Percentiles rank a stretch among this genome's conserved stretches.
These are phyloP conservation scores for Drosophila maculinotata DNA, from an alignment of 2,888 invertebrate genomes.

Conservation along the genomic window DNA sequence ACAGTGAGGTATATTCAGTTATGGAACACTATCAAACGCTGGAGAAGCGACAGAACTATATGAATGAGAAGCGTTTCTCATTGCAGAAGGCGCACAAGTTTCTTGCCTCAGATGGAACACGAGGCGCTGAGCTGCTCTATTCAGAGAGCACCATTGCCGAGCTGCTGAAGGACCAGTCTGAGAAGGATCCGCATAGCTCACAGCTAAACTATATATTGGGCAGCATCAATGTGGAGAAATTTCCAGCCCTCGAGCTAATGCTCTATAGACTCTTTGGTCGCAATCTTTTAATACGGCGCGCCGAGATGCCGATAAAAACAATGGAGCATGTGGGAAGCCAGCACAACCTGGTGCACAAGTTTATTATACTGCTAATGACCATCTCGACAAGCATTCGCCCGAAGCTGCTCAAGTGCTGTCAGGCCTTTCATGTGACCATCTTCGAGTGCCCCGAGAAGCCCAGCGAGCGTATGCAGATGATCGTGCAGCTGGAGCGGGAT, in stretches of 20 bases:
- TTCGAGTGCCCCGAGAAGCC: conserved; percentile 93
- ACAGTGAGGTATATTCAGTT: conserved; percentile 58
- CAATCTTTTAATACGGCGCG: conserved; percentile 95
- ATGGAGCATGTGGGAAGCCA: conserved; percentile 87
- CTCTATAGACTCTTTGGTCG: conserved; percentile 98
- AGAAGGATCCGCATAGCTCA: conserved; percentile 1
- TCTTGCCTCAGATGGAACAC: conserved; percentile 49
- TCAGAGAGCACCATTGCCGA: conserved; percentile 63
- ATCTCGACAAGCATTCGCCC: conserved; percentile 92
- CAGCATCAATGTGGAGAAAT: conserved; percentile 94
- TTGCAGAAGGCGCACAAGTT: conserved; percentile 62
- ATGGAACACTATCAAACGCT: conserved; percentile 57
- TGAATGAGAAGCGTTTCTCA: conserved; percentile 68
- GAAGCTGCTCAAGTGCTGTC: conserved; percentile 92
- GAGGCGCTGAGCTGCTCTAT: conserved; percentile 57
- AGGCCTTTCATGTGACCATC: conserved; percentile 92
- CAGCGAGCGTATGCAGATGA: conserved; percentile 90
- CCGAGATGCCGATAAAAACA: conserved; percentile 93
- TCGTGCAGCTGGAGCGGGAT: conserved; percentile 90
- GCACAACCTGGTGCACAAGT: conserved; percentile 86
- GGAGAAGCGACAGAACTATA: conserved; percentile 30
- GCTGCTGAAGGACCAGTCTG: conserved; percentile 69
- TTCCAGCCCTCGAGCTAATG: conserved; percentile 97
- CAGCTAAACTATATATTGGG: conserved; percentile 95
- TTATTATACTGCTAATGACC: conserved; percentile 92